Evolutionary conservation across 92 coral and sea anemone species (phyloP), one percentile per base, ranked within the genome.

Genomic region (Virgularia gustaviana): DNA sequence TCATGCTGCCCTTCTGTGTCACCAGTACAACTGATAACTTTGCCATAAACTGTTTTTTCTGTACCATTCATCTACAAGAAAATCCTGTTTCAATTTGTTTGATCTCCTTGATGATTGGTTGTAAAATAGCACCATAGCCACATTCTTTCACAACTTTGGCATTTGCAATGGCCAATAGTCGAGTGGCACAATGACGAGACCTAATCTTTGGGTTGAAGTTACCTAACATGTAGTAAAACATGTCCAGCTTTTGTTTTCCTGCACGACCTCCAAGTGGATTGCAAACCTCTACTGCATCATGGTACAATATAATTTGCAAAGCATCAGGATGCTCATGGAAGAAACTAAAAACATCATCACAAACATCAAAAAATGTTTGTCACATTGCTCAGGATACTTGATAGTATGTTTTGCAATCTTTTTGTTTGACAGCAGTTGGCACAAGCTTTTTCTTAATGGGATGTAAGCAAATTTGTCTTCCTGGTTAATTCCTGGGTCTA

Each of bases 221-320:
- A 33, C 57, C 60, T 29, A 67, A 67, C 22, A 58, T 68, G 36
- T 68, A 68, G 61, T 68, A 68, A 24, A 43, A 68, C 39, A 68
- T 52, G 22, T 51, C 57, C 57, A 51, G 57, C 25, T 51, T 51
- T 24, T 51, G 57, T 27, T 41, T 68, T 36, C 61, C 61, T 41
- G 75, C 75, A 34, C 47, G 75, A 41, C 75, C 47, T 68, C 75
- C 42, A 41, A 43, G 58, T 31, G 75, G 75, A 68, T 68, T 68
- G 27, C 75, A 68, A 8, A 68, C 75, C 36, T 67, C 74, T 24
- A 67, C 74, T 41, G 74, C 61, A 68, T 68, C 62, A 68, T 68
- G 75, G 58, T 68, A 68, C 32, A 67, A 12, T 10, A 41, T 18
- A 16, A 67, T 41, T 67, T 22, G 37, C 57, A 67, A 43, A 67